These are phyloP conservation scores for Oopsacas minuta DNA, from an alignment of 37 sponge, comb jelly and placozoan species.

Conservation along the genomic window DNA sequence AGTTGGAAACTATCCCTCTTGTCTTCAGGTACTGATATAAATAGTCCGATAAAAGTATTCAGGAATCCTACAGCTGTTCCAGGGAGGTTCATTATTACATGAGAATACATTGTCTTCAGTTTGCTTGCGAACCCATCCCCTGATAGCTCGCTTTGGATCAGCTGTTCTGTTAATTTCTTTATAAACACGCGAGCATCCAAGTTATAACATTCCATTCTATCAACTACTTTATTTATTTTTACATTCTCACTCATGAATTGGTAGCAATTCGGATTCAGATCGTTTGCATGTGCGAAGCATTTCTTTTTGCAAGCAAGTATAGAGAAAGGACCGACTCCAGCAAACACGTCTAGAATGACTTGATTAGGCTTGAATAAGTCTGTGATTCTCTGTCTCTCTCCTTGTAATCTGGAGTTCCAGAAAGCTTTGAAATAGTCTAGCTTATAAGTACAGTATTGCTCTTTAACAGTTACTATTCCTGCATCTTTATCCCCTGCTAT, in stretches of 20 bases:
- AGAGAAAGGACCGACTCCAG: constrained; percentile 95
- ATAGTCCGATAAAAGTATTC: constrained; percentile 35
- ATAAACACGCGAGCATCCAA: constrained; percentile 83
- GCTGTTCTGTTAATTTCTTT: constrained; percentile 20
- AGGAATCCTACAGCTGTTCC: constrained; percentile 64
- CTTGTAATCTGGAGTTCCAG: constrained; percentile 92
- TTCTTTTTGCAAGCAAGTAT: constrained; percentile 76
- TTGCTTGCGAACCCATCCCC: not conserved
- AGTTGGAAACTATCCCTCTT: constrained; percentile 6
- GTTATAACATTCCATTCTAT: constrained; percentile 38
- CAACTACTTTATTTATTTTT: constrained; percentile 41
- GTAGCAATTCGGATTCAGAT: constrained; percentile 76
- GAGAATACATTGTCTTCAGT: not conserved
- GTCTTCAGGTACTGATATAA: constrained; percentile 17
- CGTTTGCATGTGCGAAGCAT: constrained; percentile 82
- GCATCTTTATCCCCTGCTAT: constrained; percentile 66
- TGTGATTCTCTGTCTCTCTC: constrained; percentile 56
- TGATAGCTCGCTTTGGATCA: constrained; percentile 10
- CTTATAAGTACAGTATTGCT: constrained; percentile 61
- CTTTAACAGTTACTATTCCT: constrained; percentile 57
- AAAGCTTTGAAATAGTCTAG: constrained; percentile 92
- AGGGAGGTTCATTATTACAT: constrained; percentile 81
- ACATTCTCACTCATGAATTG: constrained; percentile 49
- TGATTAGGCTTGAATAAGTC: constrained; percentile 36
- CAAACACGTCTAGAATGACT: constrained; percentile 83